These are phyloP conservation scores for Masticophis lateralis DNA, from an alignment of 2,797 vertebrate species.

Conservation along the genomic window DNA sequence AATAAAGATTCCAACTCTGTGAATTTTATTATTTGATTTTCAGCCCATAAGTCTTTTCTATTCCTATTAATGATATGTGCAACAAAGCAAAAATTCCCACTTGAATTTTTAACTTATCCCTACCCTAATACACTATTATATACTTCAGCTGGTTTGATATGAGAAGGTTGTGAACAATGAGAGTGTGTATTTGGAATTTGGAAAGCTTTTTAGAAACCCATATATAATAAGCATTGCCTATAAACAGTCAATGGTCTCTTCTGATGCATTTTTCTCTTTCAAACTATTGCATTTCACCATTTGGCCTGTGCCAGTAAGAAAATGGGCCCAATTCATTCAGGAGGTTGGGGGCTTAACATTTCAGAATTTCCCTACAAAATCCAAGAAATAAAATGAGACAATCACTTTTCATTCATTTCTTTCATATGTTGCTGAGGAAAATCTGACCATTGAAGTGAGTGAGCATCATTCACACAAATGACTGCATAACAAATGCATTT, in stretches of 20 bases:
- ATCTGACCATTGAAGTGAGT: neutral
- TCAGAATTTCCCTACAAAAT: neutral
- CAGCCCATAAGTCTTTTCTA: conserved; percentile 28
- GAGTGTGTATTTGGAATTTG: conserved; percentile 10
- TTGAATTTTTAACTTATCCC: conserved; percentile 26
- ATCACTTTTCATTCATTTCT: neutral
- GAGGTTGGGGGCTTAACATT: neutral
- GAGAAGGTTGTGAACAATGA: conserved; percentile 16
- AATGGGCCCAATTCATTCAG: neutral
- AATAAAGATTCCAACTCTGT: neutral
- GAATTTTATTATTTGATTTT: conserved; percentile 25
- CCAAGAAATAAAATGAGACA: neutral
- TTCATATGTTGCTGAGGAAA: neutral
- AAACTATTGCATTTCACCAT: neutral
- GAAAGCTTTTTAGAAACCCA: neutral
- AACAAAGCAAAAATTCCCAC: conserved; percentile 20
- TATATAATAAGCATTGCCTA: neutral
- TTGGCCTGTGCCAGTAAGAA: neutral
- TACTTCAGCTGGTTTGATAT: conserved; percentile 10
- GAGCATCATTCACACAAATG: neutral
- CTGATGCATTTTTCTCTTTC: neutral
- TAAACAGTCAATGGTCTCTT: neutral
- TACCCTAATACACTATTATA: conserved; percentile 8
- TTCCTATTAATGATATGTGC: conserved; percentile 31
- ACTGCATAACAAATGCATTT: neutral